Conservation (phyloP, 2,113 vertebrate genomes). For the Egretta garzetta region DNA sequence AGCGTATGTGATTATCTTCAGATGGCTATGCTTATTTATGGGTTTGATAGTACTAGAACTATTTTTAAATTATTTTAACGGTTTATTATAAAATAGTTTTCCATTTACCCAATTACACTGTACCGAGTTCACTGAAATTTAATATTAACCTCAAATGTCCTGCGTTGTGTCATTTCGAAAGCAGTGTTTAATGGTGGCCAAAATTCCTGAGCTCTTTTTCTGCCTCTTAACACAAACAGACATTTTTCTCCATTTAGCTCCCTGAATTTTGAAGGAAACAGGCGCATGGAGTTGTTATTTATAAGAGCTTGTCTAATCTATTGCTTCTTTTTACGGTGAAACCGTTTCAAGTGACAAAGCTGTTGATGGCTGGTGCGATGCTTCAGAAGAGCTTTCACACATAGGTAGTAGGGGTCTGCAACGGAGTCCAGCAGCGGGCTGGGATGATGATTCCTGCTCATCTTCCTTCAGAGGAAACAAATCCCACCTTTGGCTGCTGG, state of each 20-base stretch:
- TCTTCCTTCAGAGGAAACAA: background rate
- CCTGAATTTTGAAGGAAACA: background rate
- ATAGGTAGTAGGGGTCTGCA: background rate
- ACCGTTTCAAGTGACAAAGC: background rate
- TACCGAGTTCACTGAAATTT: background rate
- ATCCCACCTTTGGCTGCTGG: background rate
- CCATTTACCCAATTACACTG: background rate
- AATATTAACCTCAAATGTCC: background rate
- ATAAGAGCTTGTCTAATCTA: background rate
- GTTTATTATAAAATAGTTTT: background rate
- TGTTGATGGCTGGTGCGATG: background rate
- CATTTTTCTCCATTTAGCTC: background rate
- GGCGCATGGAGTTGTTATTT: background rate
- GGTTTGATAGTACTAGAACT: background rate
- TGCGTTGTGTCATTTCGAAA: background rate
- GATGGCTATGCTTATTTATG: background rate
- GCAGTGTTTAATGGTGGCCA: background rate
- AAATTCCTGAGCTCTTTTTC: background rate
- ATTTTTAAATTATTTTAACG: background rate
- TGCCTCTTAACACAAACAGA: background rate
- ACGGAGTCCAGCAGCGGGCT: background rate
- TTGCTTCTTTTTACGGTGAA: slow-evolving; percentile 3
- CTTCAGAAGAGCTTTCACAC: background rate
- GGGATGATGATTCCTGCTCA: background rate
- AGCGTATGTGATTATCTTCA: background rate